Conservation (phyloP, 2,888 invertebrate genomes). For the Gryllus longicercus region DNA sequence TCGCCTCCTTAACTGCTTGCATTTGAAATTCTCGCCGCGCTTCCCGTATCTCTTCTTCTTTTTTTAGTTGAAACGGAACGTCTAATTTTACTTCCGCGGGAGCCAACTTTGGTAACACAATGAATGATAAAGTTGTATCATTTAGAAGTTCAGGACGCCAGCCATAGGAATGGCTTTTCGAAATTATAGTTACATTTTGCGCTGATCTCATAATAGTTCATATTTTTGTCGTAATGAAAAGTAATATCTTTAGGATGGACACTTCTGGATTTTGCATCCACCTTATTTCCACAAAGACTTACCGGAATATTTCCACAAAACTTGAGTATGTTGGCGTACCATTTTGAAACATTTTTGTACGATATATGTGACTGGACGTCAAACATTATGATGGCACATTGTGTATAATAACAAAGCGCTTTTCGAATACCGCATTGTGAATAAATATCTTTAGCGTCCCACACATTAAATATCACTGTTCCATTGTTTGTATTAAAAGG, state of each 20-base stretch:
- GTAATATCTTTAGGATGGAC: constrained; percentile 62
- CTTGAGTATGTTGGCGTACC: constrained; percentile 61
- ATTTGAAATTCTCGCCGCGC: too few species aligned
- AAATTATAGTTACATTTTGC: constrained; percentile 67
- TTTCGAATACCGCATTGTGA: constrained; percentile 48
- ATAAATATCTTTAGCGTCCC: constrained; percentile 61
- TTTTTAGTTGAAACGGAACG: constrained; percentile 51
- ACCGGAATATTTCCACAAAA: constrained; percentile 65
- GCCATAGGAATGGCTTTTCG: constrained; percentile 64
- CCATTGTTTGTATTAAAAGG: constrained; percentile 61
- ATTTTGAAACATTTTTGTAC: constrained; percentile 64
- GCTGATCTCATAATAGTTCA: constrained; percentile 63
- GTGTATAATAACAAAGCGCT: constrained; percentile 43
- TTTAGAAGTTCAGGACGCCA: constrained; percentile 60
- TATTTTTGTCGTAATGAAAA: constrained; percentile 61
- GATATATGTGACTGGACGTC: constrained; percentile 64
- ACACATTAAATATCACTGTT: constrained; percentile 60
- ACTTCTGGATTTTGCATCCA: constrained; percentile 64
- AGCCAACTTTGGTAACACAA: constrained; percentile 59
- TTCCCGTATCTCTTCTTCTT: constrained; percentile 49
- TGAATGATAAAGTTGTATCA: constrained; percentile 61
- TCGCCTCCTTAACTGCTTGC: too few species aligned
- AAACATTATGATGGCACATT: constrained; percentile 63
- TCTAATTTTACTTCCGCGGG: constrained; percentile 63
- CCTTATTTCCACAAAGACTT: constrained; percentile 61